Conservation (phyloP, 30 jellyfish, hydroid and myxozoan genomes). For the Aurelia aurita region DNA sequence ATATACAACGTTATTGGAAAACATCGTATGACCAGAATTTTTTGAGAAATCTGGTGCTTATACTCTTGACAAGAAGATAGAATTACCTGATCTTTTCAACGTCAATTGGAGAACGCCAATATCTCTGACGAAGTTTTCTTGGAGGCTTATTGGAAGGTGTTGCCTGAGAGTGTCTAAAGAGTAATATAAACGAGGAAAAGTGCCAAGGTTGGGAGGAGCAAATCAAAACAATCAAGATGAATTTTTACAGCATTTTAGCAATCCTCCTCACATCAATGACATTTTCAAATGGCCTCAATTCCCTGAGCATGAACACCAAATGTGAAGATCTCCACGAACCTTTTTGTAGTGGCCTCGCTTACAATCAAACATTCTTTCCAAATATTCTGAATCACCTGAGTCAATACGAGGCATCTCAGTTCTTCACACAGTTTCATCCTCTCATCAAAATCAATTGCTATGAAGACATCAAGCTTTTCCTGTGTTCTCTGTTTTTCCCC, state of each 20-base stretch:
- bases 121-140: no score
- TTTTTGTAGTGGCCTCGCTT: slow-evolving; percentile 57
- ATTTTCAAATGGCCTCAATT: neutral
- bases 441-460: slow-evolving; percentile 55
- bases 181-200: no score
- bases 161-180: no score
- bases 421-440: slow-evolving; percentile 44
- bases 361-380: slow-evolving; percentile 70
- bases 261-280: slow-evolving; percentile 8
- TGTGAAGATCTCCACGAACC: slow-evolving; percentile 47
- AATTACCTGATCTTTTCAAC: no score
- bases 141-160: no score
- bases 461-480: slow-evolving; percentile 63
- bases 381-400: slow-evolving; percentile 45
- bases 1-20: no score
- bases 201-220: no score
- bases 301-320: slow-evolving; percentile 23
- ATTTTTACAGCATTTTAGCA: neutral
- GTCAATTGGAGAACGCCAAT: no score
- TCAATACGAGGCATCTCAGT: slow-evolving; percentile 54
- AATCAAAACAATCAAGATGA: neutral
- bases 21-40: no score
- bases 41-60: no score
- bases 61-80: no score
- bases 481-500: slow-evolving; percentile 71